Evolutionary conservation across 2,113 vertebrate genomes (phyloP).

Genomic region (Podarcis muralis): DNA sequence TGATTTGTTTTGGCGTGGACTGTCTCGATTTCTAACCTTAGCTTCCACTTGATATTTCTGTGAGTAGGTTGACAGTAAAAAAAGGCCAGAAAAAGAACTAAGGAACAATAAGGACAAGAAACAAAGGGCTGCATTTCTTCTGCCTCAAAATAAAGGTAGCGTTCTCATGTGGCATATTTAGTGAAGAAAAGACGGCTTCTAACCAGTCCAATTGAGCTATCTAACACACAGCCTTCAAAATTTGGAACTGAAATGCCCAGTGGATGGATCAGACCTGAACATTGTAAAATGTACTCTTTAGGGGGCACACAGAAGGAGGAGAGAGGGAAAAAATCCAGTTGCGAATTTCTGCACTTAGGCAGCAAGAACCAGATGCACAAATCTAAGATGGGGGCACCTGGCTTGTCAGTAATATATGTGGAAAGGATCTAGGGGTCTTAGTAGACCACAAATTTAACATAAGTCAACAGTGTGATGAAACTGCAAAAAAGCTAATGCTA

Average conservation of each 20-base stretch:
- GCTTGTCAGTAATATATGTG: too few species aligned
- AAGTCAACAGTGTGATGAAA: too few species aligned
- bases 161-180: not conserved
- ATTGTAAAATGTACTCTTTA: not conserved
- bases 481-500: too few species aligned
- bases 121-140: not conserved
- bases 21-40: not conserved
- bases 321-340: not conserved
- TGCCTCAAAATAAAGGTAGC: not conserved
- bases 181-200: not conserved
- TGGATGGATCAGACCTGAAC: conserved; percentile 1
- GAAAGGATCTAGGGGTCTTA: too few species aligned
- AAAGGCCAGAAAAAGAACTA: not conserved
- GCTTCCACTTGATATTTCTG: not conserved
- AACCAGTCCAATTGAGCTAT: conserved; percentile 43
- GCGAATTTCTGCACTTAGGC: too few species aligned
- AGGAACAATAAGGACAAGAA: too few species aligned
- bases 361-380: too few species aligned
- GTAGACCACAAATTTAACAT: too few species aligned
- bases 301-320: too few species aligned
- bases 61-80: conserved; percentile 1
- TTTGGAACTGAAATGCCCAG: conserved; percentile 70
- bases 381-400: too few species aligned
- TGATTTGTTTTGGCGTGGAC: not conserved
- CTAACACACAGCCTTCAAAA: conserved; percentile 60